A percentile compares a stretch with the other conserved stretches of the same genome.
These are phyloP conservation scores for Phengaris arion DNA, from an alignment of 2,888 invertebrate species.

Conservation along the genomic window DNA sequence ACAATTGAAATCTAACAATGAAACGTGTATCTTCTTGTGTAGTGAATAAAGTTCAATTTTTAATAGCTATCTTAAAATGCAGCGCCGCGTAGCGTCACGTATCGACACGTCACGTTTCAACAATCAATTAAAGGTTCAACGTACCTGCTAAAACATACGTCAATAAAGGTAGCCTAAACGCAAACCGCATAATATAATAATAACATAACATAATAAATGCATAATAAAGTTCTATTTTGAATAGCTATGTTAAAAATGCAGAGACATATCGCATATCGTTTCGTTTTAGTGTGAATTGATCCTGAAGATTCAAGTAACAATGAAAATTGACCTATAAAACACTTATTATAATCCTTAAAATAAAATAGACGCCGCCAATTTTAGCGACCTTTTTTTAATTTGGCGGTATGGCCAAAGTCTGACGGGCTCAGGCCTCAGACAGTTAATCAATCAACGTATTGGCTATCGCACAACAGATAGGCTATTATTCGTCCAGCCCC, in stretches of 20 bases:
- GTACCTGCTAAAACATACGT: no score
- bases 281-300: no score
- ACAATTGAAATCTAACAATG: no score
- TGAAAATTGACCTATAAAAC: conserved; percentile 27
- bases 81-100: no score
- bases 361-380: conserved; percentile 40
- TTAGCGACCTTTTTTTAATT: neutral
- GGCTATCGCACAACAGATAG: conserved; percentile 31
- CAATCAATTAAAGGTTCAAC: no score
- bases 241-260: no score
- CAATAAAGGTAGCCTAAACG: no score
- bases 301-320: neutral
- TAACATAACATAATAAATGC: no score
- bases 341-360: conserved; percentile 12
- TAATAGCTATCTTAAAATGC: neutral
- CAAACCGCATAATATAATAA: no score
- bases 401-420: conserved; percentile 36
- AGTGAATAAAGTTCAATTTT: neutral
- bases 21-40: no score
- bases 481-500: conserved; percentile 4
- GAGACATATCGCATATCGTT: no score
- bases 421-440: conserved; percentile 39
- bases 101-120: no score
- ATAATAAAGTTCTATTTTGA: neutral
- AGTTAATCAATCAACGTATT: conserved; percentile 46